Evolutionary conservation across 1,140 invertebrate genomes (phyloP).

Genomic region (Drosophila simulans): DNA sequence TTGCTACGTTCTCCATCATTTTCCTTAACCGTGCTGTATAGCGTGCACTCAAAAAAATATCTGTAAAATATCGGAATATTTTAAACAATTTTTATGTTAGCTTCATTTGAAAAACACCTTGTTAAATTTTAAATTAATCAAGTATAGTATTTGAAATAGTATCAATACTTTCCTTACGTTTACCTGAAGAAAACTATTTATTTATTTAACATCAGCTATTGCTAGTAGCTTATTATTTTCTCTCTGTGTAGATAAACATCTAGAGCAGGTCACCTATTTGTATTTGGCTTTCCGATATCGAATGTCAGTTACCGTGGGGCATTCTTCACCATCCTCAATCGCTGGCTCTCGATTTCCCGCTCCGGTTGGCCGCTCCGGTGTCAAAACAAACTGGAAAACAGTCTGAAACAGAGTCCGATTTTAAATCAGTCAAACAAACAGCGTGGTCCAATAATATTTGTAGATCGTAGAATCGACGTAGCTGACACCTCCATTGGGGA

Average conservation of each 20-base stretch:
- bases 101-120: too few species aligned
- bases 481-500: slow-evolving; percentile 33
- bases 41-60: background rate
- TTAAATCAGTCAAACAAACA: slow-evolving; percentile 37
- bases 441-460: slow-evolving; percentile 48
- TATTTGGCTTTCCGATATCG: slow-evolving; percentile 44
- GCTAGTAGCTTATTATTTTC: background rate
- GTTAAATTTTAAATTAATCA: too few species aligned
- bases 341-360: slow-evolving; percentile 31
- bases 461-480: slow-evolving; percentile 39
- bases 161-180: too few species aligned
- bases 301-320: slow-evolving; percentile 26
- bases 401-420: slow-evolving; percentile 23
- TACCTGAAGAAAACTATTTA: too few species aligned
- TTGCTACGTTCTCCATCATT: slow-evolving; percentile 2
- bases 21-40: background rate
- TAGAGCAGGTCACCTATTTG: slow-evolving; percentile 54
- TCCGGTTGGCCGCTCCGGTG: slow-evolving; percentile 59
- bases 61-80: background rate
- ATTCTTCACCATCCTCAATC: slow-evolving; percentile 12
- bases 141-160: too few species aligned
- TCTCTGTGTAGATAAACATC: slow-evolving; percentile 43
- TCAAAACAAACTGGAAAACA: slow-evolving; percentile 62
- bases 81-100: too few species aligned
- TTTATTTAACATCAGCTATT: too few species aligned